phyloP scores from a whole-genome alignment of 2,888 invertebrate species.

The Gymnocheta viridis region DNA sequence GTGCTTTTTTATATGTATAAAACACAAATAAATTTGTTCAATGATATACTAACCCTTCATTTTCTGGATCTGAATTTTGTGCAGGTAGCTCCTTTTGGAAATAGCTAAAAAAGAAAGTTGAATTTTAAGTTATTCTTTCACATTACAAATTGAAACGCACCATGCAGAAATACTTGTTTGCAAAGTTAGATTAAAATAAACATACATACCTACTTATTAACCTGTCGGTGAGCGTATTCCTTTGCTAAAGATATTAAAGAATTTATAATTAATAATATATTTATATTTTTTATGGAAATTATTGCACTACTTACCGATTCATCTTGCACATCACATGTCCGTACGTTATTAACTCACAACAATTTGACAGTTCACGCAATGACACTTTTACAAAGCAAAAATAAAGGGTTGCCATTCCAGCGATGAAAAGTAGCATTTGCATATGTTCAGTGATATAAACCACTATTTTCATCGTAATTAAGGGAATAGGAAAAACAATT shows the following conservation, averaged over 20 bases:
- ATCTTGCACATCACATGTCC: slow-evolving; percentile 37
- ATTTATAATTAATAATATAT: slow-evolving; percentile 40
- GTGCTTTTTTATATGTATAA: slow-evolving; percentile 37
- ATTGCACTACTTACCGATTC: slow-evolving; percentile 17
- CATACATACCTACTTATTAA: slow-evolving; percentile 35
- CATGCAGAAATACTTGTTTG: slow-evolving; percentile 38
- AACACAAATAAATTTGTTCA: slow-evolving; percentile 39
- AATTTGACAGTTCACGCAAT: no score
- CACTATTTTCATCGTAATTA: slow-evolving; percentile 38
- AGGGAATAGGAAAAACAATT: no score
- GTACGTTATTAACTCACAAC: slow-evolving; percentile 38
- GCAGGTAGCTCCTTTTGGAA: slow-evolving; percentile 35
- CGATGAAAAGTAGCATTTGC: slow-evolving; percentile 8
- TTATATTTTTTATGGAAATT: slow-evolving; percentile 35
- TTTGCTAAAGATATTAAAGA: slow-evolving; percentile 28
- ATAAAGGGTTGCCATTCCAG: slow-evolving; percentile 37
- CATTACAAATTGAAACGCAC: slow-evolving; percentile 34
- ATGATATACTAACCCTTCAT: slow-evolving; percentile 39
- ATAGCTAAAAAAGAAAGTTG: slow-evolving; percentile 36
- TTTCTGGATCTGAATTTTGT: slow-evolving; percentile 28
- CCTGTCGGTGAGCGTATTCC: slow-evolving; percentile 19
- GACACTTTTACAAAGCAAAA: slow-evolving; percentile 14
- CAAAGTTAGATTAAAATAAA: slow-evolving; percentile 40
- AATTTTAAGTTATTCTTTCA: slow-evolving; percentile 36
- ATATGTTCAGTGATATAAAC: slow-evolving; percentile 19